Conservation (phyloP, 2,888 invertebrate species). For the Hirtodrosophila confusa region DNA sequence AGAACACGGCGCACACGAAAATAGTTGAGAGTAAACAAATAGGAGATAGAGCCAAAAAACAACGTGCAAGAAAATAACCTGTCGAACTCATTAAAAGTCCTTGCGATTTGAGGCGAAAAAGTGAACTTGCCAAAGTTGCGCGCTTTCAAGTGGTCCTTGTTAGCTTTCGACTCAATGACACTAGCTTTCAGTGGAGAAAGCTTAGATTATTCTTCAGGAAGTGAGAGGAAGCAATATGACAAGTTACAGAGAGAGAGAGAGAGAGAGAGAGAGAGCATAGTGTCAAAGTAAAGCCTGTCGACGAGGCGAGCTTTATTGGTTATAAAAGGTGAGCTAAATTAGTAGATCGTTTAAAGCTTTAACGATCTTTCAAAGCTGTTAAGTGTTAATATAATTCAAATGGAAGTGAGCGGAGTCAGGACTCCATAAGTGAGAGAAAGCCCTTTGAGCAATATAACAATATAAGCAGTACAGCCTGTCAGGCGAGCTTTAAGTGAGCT, state of each 20-base stretch:
- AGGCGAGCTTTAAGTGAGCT: no score
- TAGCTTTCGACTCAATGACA: constrained; percentile 19
- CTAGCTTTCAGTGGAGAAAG: not conserved
- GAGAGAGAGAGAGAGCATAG: no score
- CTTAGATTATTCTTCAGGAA: no score
- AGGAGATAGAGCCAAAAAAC: constrained; percentile 9
- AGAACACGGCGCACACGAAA: constrained; percentile 10
- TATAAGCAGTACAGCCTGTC: no score
- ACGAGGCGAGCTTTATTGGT: no score
- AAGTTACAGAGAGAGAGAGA: no score
- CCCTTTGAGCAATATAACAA: no score
- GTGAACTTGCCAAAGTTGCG: constrained; percentile 44
- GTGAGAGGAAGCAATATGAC: not conserved
- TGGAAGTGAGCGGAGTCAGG: no score
- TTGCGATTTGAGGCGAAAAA: constrained; percentile 28
- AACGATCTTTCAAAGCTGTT: not conserved
- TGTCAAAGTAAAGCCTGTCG: no score
- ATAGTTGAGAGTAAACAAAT: not conserved
- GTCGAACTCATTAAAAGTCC: constrained; percentile 71
- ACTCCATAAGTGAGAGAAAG: no score
- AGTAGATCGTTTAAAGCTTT: not conserved
- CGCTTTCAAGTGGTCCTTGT: constrained; percentile 1
- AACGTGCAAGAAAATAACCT: constrained; percentile 44
- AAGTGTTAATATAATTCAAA: no score
- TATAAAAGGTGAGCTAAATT: no score